Base-by-base conservation (phyloP, 2,888 invertebrate species). In the Epistrophella euchroma region DNA sequence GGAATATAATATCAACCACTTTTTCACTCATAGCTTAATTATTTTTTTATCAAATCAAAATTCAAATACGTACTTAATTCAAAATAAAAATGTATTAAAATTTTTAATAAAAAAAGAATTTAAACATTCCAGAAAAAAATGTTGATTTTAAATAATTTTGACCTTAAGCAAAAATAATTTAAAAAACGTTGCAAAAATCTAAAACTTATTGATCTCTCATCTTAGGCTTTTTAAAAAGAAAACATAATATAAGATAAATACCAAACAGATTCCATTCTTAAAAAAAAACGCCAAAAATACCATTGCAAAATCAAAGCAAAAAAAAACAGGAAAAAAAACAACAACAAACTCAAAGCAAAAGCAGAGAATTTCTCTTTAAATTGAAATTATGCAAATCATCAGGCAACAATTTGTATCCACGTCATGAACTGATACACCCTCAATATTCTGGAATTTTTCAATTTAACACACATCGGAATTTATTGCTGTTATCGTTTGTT, bases 311-410 rank as follows among this genome's bases (percentile, higher is more conserved):
- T 17, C 43, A 72, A 68, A 64, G 56, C 32, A 17, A 4, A 64
- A 28, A 43, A 15, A 45, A 73, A 64, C 56, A 52, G 50, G 52
- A 52, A 64, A 47, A 52, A 50, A 35, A 17, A 45, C 3, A 68
- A 40, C 40, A 60, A 72, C 11, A 43, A 71, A 76, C 64, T 56
- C 68, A 45, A 81, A 58, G 77, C 55, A 72, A 71, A 74, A 79
- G 62, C 68, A 70, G n/a, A 60, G 77, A 82, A 81, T 68, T 86
- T 86, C 77, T 50, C 58, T 78, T 86, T 74, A 86, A 86, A 86
- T 86, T 86, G 86, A 79, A 83, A 88, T 88, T 88, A 88, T 88
- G 88, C 88, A 88, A 88, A 88, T 88, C 88, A 88, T 88, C 88
- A 76, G 78, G 88, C 88, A 88, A 88, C 88, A 88, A 88, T 88